These are phyloP conservation scores for Synergus itoensis DNA, from an alignment of 2,888 invertebrate genomes.

Conservation along the genomic window DNA sequence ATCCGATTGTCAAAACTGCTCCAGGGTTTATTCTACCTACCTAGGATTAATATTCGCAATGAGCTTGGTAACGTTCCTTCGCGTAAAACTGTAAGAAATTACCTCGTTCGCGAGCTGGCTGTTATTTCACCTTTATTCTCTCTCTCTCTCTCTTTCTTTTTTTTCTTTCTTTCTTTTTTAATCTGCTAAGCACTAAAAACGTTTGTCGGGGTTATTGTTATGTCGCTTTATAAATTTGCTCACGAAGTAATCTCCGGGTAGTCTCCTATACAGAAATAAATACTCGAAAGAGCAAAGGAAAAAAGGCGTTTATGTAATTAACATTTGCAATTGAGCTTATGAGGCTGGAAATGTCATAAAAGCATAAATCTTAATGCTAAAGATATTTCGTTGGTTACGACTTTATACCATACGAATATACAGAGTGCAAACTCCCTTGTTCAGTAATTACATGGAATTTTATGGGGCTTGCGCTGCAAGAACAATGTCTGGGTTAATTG, in stretches of 20 bases:
- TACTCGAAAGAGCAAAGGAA: background rate
- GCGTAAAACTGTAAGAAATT: conserved; percentile 8
- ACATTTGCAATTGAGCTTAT: background rate
- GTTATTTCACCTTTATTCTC: conserved; percentile 2
- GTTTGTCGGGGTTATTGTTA: background rate
- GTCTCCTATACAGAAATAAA: background rate
- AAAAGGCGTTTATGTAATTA: background rate
- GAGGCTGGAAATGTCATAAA: background rate
- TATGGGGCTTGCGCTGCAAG: background rate
- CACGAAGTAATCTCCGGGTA: background rate
- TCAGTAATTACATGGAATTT: background rate
- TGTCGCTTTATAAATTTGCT: background rate
- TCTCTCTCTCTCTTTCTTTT: background rate
- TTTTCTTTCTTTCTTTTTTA: background rate
- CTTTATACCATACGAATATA: background rate
- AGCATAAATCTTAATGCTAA: background rate
- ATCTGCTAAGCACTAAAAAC: background rate
- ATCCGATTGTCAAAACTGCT: background rate
- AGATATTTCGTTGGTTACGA: background rate
- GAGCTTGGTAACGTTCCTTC: background rate
- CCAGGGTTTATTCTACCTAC: background rate
- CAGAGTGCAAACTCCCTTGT: background rate
- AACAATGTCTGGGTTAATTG: background rate
- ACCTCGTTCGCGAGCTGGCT: background rate
- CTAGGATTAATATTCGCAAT: conserved; percentile 4